Conservation (phyloP, 2,113 vertebrate genomes). For the Excalfactoria chinensis region DNA sequence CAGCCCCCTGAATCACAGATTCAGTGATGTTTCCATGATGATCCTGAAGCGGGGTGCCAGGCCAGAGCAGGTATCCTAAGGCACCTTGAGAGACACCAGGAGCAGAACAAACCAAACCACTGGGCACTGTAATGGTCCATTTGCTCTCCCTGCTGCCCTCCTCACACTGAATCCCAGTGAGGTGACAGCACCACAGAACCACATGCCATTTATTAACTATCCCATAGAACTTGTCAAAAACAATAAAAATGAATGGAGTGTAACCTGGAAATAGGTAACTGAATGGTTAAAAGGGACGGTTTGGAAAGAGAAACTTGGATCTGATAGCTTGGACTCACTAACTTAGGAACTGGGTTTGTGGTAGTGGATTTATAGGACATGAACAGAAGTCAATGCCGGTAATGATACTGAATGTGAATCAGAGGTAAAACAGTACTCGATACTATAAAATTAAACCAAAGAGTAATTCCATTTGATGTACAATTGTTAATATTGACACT, state of each 20-base stretch:
- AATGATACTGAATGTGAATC: not conserved
- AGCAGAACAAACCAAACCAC: not conserved
- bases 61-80: not conserved
- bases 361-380: not conserved
- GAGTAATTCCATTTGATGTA: not conserved
- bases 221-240: not conserved
- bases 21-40: too few species aligned
- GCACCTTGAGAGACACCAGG: not conserved
- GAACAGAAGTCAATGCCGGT: not conserved
- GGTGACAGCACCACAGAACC: not conserved
- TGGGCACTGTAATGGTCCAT: fast-evolving
- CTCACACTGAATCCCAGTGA: not conserved
- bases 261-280: not conserved
- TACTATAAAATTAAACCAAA: not conserved
- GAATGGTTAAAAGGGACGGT: not conserved
- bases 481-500: not conserved
- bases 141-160: not conserved
- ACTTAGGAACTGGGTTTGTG: not conserved
- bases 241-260: not conserved
- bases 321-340: not conserved
- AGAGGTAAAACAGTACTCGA: not conserved
- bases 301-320: not conserved
- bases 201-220: not conserved
- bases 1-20: not conserved
- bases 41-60: not conserved